Evolutionary conservation across 2,113 vertebrate species (phyloP).

Genomic region (Gopherus flavomarginatus): DNA sequence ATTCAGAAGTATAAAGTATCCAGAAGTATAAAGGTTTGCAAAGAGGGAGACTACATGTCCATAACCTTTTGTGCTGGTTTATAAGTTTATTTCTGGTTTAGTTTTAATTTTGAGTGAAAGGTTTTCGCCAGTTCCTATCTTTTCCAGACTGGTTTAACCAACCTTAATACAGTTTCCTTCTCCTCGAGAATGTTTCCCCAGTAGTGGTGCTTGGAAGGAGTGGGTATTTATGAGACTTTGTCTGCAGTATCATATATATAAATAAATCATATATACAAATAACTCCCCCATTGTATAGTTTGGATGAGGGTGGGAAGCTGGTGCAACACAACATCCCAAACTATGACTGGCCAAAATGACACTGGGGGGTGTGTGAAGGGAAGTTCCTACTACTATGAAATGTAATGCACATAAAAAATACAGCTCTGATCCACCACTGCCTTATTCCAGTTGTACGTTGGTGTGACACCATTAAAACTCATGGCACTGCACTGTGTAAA

Average conservation of each 20-base stretch:
- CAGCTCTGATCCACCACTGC: background rate
- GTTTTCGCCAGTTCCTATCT: background rate
- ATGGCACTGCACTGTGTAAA: conserved; percentile 14
- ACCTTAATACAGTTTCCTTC: background rate
- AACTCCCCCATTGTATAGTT: background rate
- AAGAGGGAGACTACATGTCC: background rate
- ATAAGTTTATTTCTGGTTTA: conserved; percentile 11
- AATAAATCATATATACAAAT: background rate
- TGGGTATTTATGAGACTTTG: background rate
- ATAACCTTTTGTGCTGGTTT: background rate
- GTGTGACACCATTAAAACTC: background rate
- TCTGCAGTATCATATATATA: background rate
- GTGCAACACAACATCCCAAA: background rate
- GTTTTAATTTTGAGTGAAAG: background rate
- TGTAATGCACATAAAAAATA: background rate
- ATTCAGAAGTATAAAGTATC: background rate
- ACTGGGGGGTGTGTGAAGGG: background rate
- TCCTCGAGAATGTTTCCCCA: background rate
- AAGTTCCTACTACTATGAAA: background rate
- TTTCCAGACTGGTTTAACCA: background rate
- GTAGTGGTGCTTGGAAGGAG: background rate
- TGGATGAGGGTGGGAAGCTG: background rate
- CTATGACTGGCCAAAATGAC: conserved; percentile 19
- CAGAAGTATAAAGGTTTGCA: background rate
- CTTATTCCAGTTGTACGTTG: conserved; percentile 6